phyloP scores from a whole-genome alignment of 92 coral and sea anemone genomes.

The Scolanthus callimorphus region DNA sequence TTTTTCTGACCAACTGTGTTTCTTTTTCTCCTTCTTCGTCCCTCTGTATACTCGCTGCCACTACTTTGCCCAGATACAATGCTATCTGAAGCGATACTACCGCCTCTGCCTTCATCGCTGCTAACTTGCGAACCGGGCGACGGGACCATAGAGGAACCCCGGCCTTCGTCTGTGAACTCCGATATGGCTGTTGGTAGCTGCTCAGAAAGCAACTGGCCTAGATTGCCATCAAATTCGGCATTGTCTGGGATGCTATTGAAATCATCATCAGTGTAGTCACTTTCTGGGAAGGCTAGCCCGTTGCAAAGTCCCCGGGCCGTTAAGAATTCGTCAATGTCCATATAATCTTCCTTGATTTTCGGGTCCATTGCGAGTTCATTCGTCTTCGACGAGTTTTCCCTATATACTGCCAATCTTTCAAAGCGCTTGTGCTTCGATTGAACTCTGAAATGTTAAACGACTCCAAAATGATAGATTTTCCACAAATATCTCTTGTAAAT shows the following conservation, averaged over 20 bases:
- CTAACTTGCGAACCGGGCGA: conserved; percentile 2
- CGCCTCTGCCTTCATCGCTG: conserved; percentile 53
- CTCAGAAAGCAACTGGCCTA: no score
- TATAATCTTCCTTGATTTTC: conserved; percentile 47
- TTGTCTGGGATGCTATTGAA: conserved; percentile 5
- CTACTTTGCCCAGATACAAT: background rate
- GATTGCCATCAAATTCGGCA: conserved; percentile 1
- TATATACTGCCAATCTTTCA: background rate
- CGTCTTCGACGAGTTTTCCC: no score
- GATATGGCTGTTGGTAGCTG: no score
- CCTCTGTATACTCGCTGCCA: background rate
- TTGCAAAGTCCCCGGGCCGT: conserved; percentile 37
- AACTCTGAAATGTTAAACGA: no score
- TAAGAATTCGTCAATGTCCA: conserved; percentile 66
- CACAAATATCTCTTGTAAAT: no score
- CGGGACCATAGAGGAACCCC: no score
- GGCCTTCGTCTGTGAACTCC: no score
- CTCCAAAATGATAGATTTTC: no score
- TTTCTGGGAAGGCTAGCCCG: conserved; percentile 38
- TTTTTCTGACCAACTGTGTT: no score
- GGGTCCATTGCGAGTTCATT: no score
- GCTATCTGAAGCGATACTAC: conserved; percentile 19
- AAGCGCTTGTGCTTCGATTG: no score
- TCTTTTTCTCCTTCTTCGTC: conserved; percentile 3
- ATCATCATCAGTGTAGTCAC: conserved; percentile 43